Evolutionary conservation across 1,140 invertebrate genomes (phyloP).

Genomic region (Microplitis mediator): DNA sequence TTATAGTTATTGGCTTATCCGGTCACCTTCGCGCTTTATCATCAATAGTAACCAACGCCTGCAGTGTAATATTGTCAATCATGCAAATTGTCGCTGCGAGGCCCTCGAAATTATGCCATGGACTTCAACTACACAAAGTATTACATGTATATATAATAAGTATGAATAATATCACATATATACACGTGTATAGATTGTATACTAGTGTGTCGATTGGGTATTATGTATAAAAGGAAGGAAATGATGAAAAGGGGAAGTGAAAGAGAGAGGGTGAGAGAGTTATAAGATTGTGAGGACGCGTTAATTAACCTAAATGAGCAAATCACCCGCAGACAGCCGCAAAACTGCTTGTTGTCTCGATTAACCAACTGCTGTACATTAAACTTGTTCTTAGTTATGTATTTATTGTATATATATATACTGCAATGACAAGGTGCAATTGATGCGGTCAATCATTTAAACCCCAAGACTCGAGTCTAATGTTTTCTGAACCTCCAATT

Average conservation of each 20-base stretch:
- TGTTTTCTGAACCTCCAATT: background rate
- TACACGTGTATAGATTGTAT: background rate
- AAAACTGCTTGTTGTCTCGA: constrained; percentile 12
- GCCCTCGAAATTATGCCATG: background rate
- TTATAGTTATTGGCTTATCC: background rate
- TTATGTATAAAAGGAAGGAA: background rate
- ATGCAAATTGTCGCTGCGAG: constrained; percentile 1
- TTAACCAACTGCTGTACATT: background rate
- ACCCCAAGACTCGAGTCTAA: background rate
- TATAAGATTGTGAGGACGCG: background rate
- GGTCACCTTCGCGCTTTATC: constrained; percentile 2
- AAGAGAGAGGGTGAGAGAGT: constrained; percentile 4
- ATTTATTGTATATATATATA: background rate
- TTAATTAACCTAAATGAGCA: constrained; percentile 26
- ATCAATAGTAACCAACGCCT: constrained; percentile 2
- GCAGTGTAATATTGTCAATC: background rate
- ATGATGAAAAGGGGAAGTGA: background rate
- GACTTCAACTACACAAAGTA: background rate
- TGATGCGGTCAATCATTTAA: background rate
- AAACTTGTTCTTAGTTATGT: no score
- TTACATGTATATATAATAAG: background rate
- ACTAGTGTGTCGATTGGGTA: background rate
- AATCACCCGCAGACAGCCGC: constrained; percentile 5
- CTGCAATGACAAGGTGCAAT: background rate
- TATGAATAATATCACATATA: background rate